Evolutionary conservation across 1,140 invertebrate genomes (phyloP), one percentile per base, ranked within the genome.

Genomic region (Papilio xuthus): DNA sequence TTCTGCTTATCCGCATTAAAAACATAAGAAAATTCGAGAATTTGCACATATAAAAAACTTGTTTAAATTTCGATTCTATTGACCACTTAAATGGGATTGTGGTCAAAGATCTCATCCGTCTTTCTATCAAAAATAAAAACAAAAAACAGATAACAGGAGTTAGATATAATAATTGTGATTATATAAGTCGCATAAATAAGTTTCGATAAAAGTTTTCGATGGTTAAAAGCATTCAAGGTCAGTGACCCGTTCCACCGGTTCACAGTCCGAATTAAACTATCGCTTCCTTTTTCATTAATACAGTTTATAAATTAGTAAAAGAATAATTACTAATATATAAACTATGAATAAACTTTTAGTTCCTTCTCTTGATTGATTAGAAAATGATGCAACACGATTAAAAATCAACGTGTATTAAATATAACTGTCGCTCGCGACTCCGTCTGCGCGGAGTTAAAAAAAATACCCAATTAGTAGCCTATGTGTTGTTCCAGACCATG

Each of bases 151-250:
- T 63, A 63, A 63, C 28, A 63, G 23, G 20, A 28, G 56, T 10
- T 63, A 60, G 2, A 23, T 20, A 26, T 60, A 60, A 26, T 60
- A 26, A 60, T 60, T 26, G 20, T 3, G 26, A 12, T 60, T 23
- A 23, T 23, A 26, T 23, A 60, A 20, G 1, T 60, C 50, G 50
- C 6, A 60, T 60, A 26, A 63, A 63, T 63, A 63, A 63, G 13
- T 63, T 28, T 63, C 12, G 12, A 63, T 63, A 63, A 63, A 63
- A 63, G 60, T 63, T 63, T 63, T 63, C 60, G 12, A 23, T 63
- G 28, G 26, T 63, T 63, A 63, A 26, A 28, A 28, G 60, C 60
- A 28, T 15, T 28, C 60, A 67, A 67, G 60, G 60, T 28, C 60
- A 67, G 26, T 67, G 60, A 67, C 13, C 60, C 26, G 60, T 28